Evolutionary conservation across 2,113 vertebrate genomes (phyloP).

Genomic region (Ardeotis arabs): DNA sequence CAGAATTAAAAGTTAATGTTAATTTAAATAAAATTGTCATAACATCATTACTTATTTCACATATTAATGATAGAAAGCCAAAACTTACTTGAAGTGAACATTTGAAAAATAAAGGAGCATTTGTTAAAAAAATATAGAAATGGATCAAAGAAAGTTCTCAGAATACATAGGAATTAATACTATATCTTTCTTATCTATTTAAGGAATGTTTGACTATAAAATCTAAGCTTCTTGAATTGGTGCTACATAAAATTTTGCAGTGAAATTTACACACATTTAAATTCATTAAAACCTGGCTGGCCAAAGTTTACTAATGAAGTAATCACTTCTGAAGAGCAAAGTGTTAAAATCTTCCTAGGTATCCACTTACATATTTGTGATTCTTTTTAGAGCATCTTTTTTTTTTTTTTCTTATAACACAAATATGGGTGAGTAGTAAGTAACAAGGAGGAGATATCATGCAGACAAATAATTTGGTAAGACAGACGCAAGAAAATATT

Average conservation of each 20-base stretch:
- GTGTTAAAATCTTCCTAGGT: background rate
- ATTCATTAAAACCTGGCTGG: background rate
- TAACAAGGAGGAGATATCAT: background rate
- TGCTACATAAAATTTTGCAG: background rate
- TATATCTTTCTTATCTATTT: background rate
- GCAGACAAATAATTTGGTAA: background rate
- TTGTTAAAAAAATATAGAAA: background rate
- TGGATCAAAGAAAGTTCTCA: background rate
- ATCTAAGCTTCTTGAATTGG: background rate
- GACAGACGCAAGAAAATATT: background rate
- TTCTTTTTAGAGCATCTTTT: background rate
- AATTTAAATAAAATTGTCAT: background rate
- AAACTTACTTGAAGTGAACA: background rate
- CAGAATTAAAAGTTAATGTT: background rate
- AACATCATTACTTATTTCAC: background rate
- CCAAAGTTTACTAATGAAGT: background rate
- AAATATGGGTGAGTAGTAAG: background rate
- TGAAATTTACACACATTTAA: background rate
- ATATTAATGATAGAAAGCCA: background rate
- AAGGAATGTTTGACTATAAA: background rate
- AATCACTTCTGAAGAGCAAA: background rate
- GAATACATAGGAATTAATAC: background rate
- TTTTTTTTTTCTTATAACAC: background rate
- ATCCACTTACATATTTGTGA: background rate
- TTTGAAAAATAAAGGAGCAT: background rate